Base-by-base conservation (phyloP, 2,113 vertebrate species). In the Lontra canadensis region DNA sequence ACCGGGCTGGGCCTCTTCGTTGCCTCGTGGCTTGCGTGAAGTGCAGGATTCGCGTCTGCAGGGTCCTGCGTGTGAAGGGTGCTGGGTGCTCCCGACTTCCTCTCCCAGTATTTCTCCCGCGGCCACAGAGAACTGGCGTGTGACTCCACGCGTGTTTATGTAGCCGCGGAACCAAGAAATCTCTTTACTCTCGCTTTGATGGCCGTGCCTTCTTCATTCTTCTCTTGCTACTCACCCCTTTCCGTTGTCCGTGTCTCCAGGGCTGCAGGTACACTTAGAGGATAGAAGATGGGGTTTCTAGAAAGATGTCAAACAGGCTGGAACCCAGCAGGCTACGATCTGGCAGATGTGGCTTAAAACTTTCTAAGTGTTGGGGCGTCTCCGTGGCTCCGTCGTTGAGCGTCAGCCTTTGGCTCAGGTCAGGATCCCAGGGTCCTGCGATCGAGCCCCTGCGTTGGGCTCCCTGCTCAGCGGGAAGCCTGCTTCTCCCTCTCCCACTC, bases 111-210 rank as follows among this genome's bases (percentile, higher is more conserved):
- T n/a, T 15, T 71, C 59, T 11, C 11, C 2, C 67, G 0, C 57
- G 18, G 52, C 23, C 42, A 47, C 44, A 67, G 79, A 21, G 18
- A 2, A 2, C 2, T 71, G 34, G 14, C 23, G 5, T 42, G 29
- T 52, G 26, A 3, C 7, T 82, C 76, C 29, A 47, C 4, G 0
- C 39, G 14, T 4, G 0, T 59, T 29, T n/a, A 7, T 55, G 25
- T 57, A 61, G 20, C n/a, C 44, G 14, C 29, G 74, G 34, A 26
- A 90, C 76, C 47, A n/a, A 65, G 88, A 65, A 52, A n/a, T n/a
- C 39, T 20, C 26, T 6, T 81, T 34, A 12, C 26, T 34, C 69
- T 21, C 49, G 10, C 13, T 47, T 21, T 49, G 67, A 78, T 1
- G 3, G 4, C 36, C 59, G 4, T 57, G 42, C 8, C 9, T 61